phyloP scores from a whole-genome alignment of 30 jellyfish, hydroid and myxozoan genomes.

The Hydractinia echinata region DNA sequence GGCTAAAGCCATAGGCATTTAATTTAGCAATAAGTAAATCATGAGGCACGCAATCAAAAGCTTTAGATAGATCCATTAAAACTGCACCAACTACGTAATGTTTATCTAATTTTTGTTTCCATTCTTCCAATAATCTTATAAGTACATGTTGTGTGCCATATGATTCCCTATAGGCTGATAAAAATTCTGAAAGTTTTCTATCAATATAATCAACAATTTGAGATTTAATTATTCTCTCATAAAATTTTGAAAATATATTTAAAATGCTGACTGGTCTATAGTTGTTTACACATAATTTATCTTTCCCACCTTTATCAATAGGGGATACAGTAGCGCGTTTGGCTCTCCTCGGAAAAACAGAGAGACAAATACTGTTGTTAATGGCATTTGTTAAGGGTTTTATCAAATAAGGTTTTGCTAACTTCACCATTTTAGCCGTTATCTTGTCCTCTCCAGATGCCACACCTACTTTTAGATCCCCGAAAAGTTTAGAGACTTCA shows the following conservation, averaged over 20 bases:
- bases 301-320: constrained; percentile 35
- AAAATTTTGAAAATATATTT: constrained; percentile 23
- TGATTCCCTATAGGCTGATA: constrained; percentile 30
- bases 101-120: no score
- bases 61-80: constrained; percentile 11
- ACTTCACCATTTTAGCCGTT: constrained; percentile 29
- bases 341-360: constrained; percentile 25
- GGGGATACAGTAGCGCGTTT: constrained; percentile 41
- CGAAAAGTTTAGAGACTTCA: not conserved
- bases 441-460: constrained; percentile 14
- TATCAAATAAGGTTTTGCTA: constrained; percentile 25
- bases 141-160: constrained; percentile 22
- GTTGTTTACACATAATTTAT: constrained; percentile 26
- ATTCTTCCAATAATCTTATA: not conserved
- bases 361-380: constrained; percentile 18
- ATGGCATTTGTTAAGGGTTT: constrained; percentile 35
- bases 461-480: not conserved
- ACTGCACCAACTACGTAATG: constrained; percentile 24
- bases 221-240: constrained; percentile 7
- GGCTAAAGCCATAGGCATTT: constrained; percentile 29
- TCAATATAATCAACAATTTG: constrained; percentile 16
- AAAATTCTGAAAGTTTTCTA: constrained; percentile 9
- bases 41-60: no score
- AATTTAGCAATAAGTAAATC: constrained; percentile 32
- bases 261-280: constrained; percentile 33